These are phyloP conservation scores for Frankliniella intonsa DNA, from an alignment of 2,888 invertebrate genomes.

Conservation along the genomic window DNA sequence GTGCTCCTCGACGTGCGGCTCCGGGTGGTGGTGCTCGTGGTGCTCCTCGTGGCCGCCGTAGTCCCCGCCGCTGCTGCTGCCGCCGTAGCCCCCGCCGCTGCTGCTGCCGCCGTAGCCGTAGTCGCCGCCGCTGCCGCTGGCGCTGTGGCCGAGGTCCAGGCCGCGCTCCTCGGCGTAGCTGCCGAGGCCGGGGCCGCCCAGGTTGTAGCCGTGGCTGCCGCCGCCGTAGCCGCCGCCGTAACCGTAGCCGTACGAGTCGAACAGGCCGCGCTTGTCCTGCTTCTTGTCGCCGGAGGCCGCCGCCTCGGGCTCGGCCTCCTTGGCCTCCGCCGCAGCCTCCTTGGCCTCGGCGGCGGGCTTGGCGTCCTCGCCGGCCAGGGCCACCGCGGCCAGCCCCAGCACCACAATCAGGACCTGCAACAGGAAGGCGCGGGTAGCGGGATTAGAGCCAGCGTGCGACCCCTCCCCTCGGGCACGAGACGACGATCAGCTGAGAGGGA, in stretches of 20 bases:
- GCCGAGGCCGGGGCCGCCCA: constrained; percentile 33
- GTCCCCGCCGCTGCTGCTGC: constrained; percentile 39
- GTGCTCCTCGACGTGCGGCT: constrained; percentile 66
- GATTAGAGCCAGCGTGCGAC: constrained; percentile 34
- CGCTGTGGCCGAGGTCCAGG: constrained; percentile 34
- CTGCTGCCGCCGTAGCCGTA: constrained; percentile 32
- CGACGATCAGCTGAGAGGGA: neutral
- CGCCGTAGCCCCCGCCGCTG: constrained; percentile 48
- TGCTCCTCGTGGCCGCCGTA: constrained; percentile 47
- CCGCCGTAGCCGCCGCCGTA: constrained; percentile 34
- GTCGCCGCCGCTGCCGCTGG: constrained; percentile 33
- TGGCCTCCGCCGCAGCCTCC: constrained; percentile 40
- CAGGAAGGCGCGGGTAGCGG: neutral
- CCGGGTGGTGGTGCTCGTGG: constrained; percentile 56
- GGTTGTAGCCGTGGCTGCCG: constrained; percentile 37
- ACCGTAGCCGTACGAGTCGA: constrained; percentile 39
- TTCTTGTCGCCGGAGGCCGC: constrained; percentile 32
- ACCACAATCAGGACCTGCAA: constrained; percentile 33
- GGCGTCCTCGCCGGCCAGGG: constrained; percentile 32
- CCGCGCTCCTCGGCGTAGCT: constrained; percentile 29
- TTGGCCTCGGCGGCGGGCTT: constrained; percentile 34
- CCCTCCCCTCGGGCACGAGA: neutral
- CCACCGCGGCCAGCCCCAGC: constrained; percentile 28
- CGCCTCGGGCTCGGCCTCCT: constrained; percentile 36
- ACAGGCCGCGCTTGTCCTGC: constrained; percentile 37